Percentiles rank a stretch among this genome's conserved stretches.
Evolutionary conservation across 2,888 invertebrate genomes (phyloP).

Genomic region (Cremastobaeus sp.): DNA sequence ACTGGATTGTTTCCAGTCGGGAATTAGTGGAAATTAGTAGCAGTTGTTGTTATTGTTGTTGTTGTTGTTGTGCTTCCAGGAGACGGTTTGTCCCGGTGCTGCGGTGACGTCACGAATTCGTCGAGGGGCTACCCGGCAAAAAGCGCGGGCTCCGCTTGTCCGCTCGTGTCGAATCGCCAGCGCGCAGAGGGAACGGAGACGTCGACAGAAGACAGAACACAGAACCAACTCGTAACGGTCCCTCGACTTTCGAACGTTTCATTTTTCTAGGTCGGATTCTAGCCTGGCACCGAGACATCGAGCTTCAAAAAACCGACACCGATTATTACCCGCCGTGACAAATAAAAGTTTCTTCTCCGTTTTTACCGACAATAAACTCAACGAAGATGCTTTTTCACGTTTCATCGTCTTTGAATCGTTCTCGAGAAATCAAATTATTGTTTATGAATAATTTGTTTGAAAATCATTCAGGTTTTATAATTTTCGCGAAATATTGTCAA

Average conservation of each 20-base stretch:
- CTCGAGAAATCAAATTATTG: slow-evolving; percentile 10
- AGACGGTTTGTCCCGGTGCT: too few species aligned
- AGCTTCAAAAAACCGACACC: slow-evolving; percentile 31
- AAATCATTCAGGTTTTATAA: too few species aligned
- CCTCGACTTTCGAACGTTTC: slow-evolving; percentile 35
- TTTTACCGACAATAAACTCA: background rate
- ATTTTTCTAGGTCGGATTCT: slow-evolving; percentile 47
- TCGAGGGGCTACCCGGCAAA: background rate
- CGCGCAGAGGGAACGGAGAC: slow-evolving; percentile 16
- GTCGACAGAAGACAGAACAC: too few species aligned
- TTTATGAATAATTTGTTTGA: too few species aligned
- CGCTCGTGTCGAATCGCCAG: slow-evolving; percentile 41
- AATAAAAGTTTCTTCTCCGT: slow-evolving; percentile 13
- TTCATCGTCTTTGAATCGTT: slow-evolving; percentile 2
- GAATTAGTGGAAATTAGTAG: too few species aligned
- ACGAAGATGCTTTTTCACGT: background rate
- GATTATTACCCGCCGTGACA: slow-evolving; percentile 37
- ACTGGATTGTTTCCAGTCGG: too few species aligned
- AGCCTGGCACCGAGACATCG: slow-evolving; percentile 4
- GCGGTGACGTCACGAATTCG: slow-evolving; percentile 1
- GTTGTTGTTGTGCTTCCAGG: too few species aligned
- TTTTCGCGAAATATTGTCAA: too few species aligned
- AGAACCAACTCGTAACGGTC: slow-evolving; percentile 35
- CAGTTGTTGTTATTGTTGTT: too few species aligned
- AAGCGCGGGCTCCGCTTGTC: too few species aligned